Conservation (phyloP, 1,140 invertebrate species). For the Nilaparvata lugens region DNA sequence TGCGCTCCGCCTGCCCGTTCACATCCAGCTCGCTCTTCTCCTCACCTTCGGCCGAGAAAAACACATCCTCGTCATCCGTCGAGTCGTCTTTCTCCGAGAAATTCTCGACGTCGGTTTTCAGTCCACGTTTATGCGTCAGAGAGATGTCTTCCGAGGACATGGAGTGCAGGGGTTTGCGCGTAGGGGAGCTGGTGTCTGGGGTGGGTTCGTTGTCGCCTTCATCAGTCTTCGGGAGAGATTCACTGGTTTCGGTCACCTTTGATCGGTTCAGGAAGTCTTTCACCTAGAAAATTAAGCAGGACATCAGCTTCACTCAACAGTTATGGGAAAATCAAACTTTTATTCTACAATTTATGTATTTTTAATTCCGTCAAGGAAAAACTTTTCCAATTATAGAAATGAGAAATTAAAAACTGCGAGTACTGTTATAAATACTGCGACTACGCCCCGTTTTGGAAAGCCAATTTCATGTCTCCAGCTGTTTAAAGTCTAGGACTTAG, state of each 20-base stretch:
- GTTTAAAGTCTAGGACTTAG: too few relatives aligned
- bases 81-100: conserved; percentile 23
- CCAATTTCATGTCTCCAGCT: too few relatives aligned
- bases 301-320: too few relatives aligned
- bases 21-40: conserved; percentile 22
- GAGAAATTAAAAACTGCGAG: too few relatives aligned
- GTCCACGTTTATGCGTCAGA: neutral
- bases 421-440: too few relatives aligned
- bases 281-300: too few relatives aligned
- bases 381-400: too few relatives aligned
- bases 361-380: too few relatives aligned
- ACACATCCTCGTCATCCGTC: conserved; percentile 17
- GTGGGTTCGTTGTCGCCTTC: neutral
- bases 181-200: neutral
- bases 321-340: too few relatives aligned
- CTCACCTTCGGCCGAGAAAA: conserved; percentile 20
- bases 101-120: conserved; percentile 12
- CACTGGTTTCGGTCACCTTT: neutral
- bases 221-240: neutral
- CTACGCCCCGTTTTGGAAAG: too few relatives aligned
- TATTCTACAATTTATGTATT: too few relatives aligned
- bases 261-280: conserved; percentile 11
- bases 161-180: neutral
- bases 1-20: neutral
- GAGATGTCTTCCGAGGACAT: neutral